Evolutionary conservation across 2,113 vertebrate species (phyloP).

Genomic region (Phalacrocorax carbo): DNA sequence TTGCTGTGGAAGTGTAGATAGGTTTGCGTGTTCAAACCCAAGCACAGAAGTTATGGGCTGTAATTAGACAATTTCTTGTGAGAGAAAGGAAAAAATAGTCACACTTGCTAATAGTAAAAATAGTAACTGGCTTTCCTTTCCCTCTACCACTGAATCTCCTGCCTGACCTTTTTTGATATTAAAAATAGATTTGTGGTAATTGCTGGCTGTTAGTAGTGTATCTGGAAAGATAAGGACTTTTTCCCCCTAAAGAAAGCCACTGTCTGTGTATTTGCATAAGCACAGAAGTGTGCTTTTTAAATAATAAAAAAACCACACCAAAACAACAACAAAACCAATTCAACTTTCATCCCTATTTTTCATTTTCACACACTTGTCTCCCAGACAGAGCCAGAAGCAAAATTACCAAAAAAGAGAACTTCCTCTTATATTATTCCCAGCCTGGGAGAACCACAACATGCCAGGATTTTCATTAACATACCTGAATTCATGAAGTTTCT

Average conservation of each 20-base stretch:
- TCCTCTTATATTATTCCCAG: not conserved
- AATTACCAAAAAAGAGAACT: not conserved
- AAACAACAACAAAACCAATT: not conserved
- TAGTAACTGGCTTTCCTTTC: not conserved
- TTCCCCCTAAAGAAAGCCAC: not conserved
- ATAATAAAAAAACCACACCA: not conserved
- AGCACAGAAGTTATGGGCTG: slow-evolving; percentile 44
- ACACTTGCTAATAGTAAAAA: not conserved
- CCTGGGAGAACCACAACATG: not conserved
- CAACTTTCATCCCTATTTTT: not conserved
- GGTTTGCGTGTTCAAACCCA: not conserved
- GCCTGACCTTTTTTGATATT: not conserved
- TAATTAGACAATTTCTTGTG: slow-evolving; percentile 31
- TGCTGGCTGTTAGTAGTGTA: not conserved
- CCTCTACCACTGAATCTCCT: not conserved
- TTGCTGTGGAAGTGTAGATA: slow-evolving; percentile 44
- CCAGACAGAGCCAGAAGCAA: not conserved
- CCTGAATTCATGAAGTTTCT: not conserved
- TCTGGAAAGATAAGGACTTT: not conserved
- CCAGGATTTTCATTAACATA: not conserved
- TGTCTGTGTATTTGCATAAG: not conserved
- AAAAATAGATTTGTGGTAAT: not conserved
- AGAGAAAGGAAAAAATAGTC: slow-evolving; percentile 40
- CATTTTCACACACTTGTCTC: not conserved
- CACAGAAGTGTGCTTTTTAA: not conserved